Evolutionary conservation across 2,888 invertebrate species (phyloP), one percentile per base, ranked within the genome.

Genomic region (Melanotus villosus): DNA sequence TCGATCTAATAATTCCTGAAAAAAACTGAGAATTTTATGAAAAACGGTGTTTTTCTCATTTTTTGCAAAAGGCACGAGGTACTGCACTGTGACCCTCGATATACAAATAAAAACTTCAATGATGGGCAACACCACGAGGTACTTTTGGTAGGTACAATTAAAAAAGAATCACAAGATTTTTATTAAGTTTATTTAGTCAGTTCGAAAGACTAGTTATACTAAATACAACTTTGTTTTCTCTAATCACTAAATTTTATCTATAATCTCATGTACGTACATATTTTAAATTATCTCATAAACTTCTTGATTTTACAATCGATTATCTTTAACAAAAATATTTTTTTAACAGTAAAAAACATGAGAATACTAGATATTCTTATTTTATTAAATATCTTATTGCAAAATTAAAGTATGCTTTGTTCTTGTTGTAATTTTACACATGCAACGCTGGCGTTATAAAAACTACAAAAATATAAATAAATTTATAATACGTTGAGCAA

Each of bases 141-240:
- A 5, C 26, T 26, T 26, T 7, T 26, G 26, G 26, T 26, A 5
- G 7, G 4, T 26, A 5, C n/a, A 32, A 32, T 32, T 32, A 32
- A 32, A 9, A 32, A 7, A 9, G 4, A n/a, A 32, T 10, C 2
- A 32, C 7, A 9, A 32, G n/a, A 32, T 10, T 10, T 32, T n/a
- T 32, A 32, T 32, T 32, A 26, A 5, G 18, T 41, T 41, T 41
- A 41, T 41, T 41, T 41, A 41, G 41, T 41, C 41, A 41, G 41
- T 41, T 41, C 41, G 1, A 41, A 18, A 41, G 41, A 41, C 41
- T 41, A 41, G 41, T 41, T 41, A 41, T 16, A 41, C 41, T 41
- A 41, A 41, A 41, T 18, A 18, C 41, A 41, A 41, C 2, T 41
- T 41, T 7, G 32, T 32, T 32, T 32, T n/a, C 1, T 9, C 7